These are phyloP conservation scores for Troides helena DNA, from an alignment of 2,888 invertebrate genomes.

Conservation along the genomic window DNA sequence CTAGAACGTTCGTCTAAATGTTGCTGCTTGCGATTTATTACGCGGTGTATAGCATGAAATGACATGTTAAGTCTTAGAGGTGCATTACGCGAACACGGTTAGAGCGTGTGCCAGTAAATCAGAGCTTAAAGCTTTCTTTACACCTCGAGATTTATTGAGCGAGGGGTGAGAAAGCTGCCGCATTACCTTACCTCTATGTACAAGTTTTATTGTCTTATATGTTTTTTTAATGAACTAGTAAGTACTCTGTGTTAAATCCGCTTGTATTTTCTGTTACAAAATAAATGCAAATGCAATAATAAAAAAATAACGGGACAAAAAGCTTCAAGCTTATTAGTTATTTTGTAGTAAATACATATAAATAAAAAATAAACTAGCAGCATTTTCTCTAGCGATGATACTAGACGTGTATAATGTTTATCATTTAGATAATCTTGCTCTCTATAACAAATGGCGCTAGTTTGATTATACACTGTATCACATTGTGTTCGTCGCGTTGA, in stretches of 20 bases:
- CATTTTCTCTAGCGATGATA: too few species aligned
- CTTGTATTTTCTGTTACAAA: background rate
- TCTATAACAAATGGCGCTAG: too few species aligned
- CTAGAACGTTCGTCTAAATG: slow-evolving; percentile 34
- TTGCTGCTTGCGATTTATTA: slow-evolving; percentile 39
- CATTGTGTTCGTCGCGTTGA: too few species aligned
- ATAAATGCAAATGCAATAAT: too few species aligned
- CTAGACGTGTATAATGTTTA: too few species aligned
- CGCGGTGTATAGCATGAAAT: slow-evolving; percentile 17
- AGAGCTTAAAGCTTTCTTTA: slow-evolving; percentile 69
- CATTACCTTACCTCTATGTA: background rate
- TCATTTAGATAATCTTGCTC: too few species aligned
- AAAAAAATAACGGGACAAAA: too few species aligned
- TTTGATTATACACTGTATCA: too few species aligned
- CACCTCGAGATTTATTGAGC: slow-evolving; percentile 61
- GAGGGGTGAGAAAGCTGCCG: slow-evolving; percentile 33
- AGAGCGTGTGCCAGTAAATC: slow-evolving; percentile 62
- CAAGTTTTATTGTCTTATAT: background rate
- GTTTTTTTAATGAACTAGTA: slow-evolving; percentile 1
- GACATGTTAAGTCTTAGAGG: slow-evolving; percentile 14
- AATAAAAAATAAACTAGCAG: too few species aligned
- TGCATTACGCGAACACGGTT: slow-evolving; percentile 40
- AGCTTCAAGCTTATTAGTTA: too few species aligned
- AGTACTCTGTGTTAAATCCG: background rate
- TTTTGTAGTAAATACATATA: too few species aligned